phyloP scores from a whole-genome alignment of 2,113 vertebrate genomes.

The Mobula birostris region DNA sequence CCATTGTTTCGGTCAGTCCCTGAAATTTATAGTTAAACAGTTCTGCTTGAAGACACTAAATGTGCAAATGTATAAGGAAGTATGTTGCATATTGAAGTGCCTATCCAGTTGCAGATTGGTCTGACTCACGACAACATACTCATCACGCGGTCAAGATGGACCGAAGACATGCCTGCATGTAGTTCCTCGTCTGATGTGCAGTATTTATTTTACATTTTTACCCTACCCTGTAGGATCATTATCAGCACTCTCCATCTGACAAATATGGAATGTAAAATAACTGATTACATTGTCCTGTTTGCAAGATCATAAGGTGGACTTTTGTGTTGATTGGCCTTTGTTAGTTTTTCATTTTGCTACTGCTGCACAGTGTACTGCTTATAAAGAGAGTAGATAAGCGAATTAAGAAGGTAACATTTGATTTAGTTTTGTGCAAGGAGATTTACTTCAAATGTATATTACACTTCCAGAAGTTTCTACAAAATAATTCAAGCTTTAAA shows the following conservation, averaged over 20 bases:
- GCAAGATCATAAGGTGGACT: not conserved
- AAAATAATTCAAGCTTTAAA: too few species aligned
- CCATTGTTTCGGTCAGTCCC: not conserved
- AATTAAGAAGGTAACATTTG: not conserved
- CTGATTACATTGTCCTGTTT: not conserved
- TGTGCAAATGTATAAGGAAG: not conserved
- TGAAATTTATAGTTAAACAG: not conserved
- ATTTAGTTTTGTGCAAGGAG: not conserved
- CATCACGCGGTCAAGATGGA: not conserved
- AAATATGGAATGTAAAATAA: too few species aligned
- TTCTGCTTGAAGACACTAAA: not conserved
- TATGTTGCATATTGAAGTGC: not conserved
- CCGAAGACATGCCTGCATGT: not conserved
- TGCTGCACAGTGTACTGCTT: not conserved
- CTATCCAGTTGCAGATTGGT: not conserved
- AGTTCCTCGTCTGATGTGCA: too few species aligned
- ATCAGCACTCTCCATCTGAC: too few species aligned
- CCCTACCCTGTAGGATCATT: too few species aligned
- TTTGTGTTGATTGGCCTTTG: not conserved
- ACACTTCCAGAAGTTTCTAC: too few species aligned
- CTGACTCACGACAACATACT: not conserved
- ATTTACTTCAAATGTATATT: too few species aligned
- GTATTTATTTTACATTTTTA: too few species aligned
- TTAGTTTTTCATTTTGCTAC: not conserved
- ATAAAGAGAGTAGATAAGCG: not conserved